These are phyloP conservation scores for Nesometra sesokonis DNA, from an alignment of 35 echinoderm and acorn worm species.

Conservation along the genomic window DNA sequence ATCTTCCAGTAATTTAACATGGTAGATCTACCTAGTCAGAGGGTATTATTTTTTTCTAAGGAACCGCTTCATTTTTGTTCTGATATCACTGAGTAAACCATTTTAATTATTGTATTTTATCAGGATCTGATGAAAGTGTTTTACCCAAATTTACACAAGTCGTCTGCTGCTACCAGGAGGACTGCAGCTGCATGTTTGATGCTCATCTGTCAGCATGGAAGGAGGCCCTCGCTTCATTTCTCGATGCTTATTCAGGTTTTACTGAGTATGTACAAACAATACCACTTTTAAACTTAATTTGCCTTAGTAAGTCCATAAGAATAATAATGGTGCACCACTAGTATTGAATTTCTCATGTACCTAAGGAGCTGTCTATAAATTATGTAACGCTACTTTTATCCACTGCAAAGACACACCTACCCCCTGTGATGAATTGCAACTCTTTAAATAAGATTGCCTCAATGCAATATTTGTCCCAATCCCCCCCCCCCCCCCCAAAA, in stretches of 20 bases:
- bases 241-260: slow-evolving; percentile 67
- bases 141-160: slow-evolving; percentile 71
- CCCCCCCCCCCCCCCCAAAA: too few species aligned
- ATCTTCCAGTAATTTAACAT: too few species aligned
- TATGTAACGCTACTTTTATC: too few species aligned
- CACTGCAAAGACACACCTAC: too few species aligned
- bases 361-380: too few species aligned
- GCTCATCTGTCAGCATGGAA: slow-evolving; percentile 64
- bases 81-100: not conserved
- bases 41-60: too few species aligned
- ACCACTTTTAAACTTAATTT: not conserved
- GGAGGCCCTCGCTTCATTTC: slow-evolving; percentile 66
- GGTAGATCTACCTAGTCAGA: too few species aligned
- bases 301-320: not conserved
- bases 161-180: slow-evolving; percentile 78
- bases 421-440: too few species aligned
- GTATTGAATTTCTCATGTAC: too few species aligned
- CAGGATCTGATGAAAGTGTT: slow-evolving; percentile 90
- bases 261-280: slow-evolving; percentile 47
- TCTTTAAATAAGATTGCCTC: too few species aligned
- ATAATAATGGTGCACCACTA: too few species aligned
- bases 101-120: not conserved
- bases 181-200: slow-evolving; percentile 66
- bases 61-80: not conserved
- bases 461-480: too few species aligned